These are phyloP conservation scores for Drosophila falleni DNA, from an alignment of 2,888 invertebrate species.

Conservation along the genomic window DNA sequence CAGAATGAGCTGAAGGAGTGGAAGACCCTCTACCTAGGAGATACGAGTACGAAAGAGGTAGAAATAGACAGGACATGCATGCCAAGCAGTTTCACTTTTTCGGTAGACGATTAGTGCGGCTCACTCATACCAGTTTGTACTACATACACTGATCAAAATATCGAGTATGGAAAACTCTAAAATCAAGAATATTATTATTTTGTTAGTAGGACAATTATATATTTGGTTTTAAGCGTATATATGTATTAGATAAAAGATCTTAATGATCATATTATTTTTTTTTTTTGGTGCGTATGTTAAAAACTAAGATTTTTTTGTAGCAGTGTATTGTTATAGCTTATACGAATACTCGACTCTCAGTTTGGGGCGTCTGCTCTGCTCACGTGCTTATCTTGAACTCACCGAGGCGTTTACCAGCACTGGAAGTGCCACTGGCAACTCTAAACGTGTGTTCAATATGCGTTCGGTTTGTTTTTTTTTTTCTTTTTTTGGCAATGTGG, in stretches of 20 bases:
- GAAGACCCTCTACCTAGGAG: no score
- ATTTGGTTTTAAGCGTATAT: no score
- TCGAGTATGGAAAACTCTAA: not conserved
- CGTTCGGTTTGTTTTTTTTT: conserved; percentile 24
- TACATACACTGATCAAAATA: not conserved
- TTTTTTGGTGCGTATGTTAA: no score
- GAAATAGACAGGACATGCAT: conserved; percentile 45
- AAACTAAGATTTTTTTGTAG: no score
- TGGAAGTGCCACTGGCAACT: conserved; percentile 53
- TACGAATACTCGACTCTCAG: conserved; percentile 3
- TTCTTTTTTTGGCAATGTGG: conserved; percentile 26
- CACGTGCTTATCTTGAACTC: conserved; percentile 79
- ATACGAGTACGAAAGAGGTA: not conserved
- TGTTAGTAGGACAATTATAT: no score
- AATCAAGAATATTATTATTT: not conserved
- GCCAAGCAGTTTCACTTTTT: conserved; percentile 70
- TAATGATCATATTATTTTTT: no score
- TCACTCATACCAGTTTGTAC: conserved; percentile 7
- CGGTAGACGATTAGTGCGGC: conserved; percentile 56
- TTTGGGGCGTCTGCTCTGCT: conserved; percentile 40
- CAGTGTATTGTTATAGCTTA: conserved; percentile 10
- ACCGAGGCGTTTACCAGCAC: conserved; percentile 52
- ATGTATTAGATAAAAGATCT: no score
- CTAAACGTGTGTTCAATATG: conserved; percentile 40
- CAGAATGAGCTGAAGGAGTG: conserved; percentile 17